Evolutionary conservation across 2,888 invertebrate species (phyloP).

Genomic region (Noctua pronuba): DNA sequence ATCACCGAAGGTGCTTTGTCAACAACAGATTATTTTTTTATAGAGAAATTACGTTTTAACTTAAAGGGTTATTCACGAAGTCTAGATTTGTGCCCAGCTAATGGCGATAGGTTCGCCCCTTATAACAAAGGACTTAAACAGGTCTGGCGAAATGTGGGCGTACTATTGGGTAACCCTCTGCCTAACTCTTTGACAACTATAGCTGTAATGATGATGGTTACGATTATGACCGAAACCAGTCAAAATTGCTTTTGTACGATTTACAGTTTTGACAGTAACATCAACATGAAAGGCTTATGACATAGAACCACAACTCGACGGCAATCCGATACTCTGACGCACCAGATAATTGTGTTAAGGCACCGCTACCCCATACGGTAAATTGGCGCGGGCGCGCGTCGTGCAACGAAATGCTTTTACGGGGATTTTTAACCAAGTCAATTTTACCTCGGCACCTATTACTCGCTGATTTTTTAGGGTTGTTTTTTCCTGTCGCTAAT

Average conservation of each 20-base stretch:
- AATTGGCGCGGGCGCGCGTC: conserved; percentile 14
- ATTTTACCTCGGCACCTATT: conserved; percentile 17
- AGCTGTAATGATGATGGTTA: not conserved
- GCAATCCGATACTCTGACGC: not conserved
- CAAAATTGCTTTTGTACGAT: not conserved
- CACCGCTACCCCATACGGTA: not conserved
- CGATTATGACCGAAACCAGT: not conserved
- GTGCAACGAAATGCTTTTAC: conserved; percentile 38
- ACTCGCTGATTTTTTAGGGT: conserved; percentile 2
- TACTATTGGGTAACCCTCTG: not conserved
- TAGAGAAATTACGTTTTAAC: not conserved
- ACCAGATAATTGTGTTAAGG: conserved; percentile 38
- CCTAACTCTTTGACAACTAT: not conserved
- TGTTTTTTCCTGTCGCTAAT: not conserved
- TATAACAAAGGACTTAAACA: not conserved
- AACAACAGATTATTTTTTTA: not conserved
- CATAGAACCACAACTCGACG: conserved; percentile 18
- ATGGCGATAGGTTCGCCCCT: not conserved
- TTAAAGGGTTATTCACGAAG: not conserved
- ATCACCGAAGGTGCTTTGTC: not conserved
- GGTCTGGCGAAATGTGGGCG: not conserved
- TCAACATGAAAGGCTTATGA: not conserved
- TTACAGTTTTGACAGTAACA: conserved; percentile 4
- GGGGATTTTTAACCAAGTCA: conserved; percentile 37
- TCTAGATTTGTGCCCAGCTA: not conserved